A percentile compares a stretch with the other conserved stretches of the same genome.
Evolutionary conservation across 2,113 vertebrate genomes (phyloP).

Genomic region (Antidorcas marsupialis): DNA sequence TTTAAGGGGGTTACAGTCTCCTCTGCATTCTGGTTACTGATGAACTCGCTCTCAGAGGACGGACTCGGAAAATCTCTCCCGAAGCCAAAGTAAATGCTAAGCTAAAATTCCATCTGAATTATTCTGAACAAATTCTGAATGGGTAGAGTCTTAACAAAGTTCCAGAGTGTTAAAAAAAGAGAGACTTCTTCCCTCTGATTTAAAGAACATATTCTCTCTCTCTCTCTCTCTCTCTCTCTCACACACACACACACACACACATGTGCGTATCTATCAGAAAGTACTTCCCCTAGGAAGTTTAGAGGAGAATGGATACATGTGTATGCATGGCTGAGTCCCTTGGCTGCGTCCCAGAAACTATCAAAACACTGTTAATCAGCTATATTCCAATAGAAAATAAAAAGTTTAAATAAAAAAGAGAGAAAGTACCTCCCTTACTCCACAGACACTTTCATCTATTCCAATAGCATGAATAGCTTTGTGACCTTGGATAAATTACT

Average conservation of each 20-base stretch:
- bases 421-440: not conserved
- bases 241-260: not conserved
- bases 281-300: not conserved
- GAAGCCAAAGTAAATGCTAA: not conserved
- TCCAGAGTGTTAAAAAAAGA: not conserved
- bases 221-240: no score
- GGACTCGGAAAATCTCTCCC: not conserved
- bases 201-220: not conserved
- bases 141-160: not conserved
- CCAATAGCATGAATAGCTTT: not conserved
- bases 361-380: not conserved
- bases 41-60: not conserved
- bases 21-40: not conserved
- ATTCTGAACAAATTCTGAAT: not conserved
- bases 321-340: not conserved
- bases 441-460: not conserved
- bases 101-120: not conserved
- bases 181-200: not conserved
- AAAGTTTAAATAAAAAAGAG: not conserved
- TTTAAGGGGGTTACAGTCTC: not conserved
- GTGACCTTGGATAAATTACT: not conserved
- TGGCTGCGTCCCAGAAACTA: not conserved
- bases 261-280: not conserved
- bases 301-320: not conserved
- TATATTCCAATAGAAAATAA: not conserved